These are phyloP conservation scores for Polyodon spathula DNA, from an alignment of 2,113 vertebrate species.

Conservation along the genomic window DNA sequence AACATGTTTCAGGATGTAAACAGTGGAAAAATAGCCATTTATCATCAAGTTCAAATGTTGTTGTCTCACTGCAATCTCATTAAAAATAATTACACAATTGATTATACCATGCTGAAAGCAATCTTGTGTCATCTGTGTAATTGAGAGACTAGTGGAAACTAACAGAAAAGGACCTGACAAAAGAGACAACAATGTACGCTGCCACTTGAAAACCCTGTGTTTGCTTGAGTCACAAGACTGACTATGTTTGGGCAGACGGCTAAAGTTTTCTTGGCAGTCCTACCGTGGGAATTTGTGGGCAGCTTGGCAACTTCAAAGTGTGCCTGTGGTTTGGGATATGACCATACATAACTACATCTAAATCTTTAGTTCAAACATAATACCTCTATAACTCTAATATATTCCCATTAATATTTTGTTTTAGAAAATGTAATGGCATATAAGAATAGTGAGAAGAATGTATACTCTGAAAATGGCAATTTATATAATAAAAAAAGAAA, in stretches of 20 bases:
- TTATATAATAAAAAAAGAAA: no score
- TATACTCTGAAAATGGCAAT: no score
- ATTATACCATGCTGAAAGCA: constrained; percentile 24
- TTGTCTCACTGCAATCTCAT: constrained; percentile 25
- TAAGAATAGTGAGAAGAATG: no score
- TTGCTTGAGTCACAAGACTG: constrained; percentile 17
- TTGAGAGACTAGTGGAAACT: constrained; percentile 24
- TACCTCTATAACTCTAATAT: background rate
- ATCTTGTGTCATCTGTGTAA: constrained; percentile 34
- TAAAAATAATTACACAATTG: constrained; percentile 33
- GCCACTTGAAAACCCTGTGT: constrained; percentile 7
- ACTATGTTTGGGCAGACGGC: constrained; percentile 22
- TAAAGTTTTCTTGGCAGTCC: constrained; percentile 17
- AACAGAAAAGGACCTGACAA: constrained; percentile 26
- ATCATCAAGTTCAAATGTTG: background rate
- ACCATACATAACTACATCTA: constrained; percentile 3
- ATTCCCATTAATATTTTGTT: no score
- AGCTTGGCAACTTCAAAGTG: constrained; percentile 21
- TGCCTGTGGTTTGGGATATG: constrained; percentile 10
- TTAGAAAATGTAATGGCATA: no score
- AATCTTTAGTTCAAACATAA: background rate
- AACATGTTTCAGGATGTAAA: no score
- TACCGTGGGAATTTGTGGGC: constrained; percentile 37
- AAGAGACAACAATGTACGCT: background rate
- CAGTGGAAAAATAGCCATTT: background rate